phyloP scores from a whole-genome alignment of 2,888 invertebrate genomes.

The Furcula furcula region DNA sequence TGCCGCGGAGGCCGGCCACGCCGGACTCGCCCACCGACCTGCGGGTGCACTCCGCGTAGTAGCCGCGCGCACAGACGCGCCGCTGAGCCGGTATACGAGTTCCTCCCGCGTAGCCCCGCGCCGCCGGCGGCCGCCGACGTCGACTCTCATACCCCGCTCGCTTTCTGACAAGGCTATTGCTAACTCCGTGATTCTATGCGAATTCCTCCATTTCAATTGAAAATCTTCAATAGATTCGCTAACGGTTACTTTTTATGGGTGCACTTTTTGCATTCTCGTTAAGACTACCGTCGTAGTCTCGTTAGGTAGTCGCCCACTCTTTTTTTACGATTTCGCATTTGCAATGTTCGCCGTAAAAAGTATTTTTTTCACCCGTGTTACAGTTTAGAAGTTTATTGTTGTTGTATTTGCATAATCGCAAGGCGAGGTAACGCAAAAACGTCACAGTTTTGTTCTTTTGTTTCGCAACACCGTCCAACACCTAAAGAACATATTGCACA shows the following conservation, averaged over 20 bases:
- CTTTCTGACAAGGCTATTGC: conserved; percentile 23
- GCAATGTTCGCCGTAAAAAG: conserved; percentile 63
- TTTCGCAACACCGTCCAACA: conserved; percentile 61
- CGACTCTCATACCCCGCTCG: conserved; percentile 26
- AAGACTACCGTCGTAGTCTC: conserved; percentile 55
- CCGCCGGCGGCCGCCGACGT: conserved; percentile 39
- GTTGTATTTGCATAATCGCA: conserved; percentile 77
- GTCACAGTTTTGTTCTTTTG: conserved; percentile 64
- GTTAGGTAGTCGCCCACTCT: conserved; percentile 65
- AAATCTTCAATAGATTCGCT: conserved; percentile 35
- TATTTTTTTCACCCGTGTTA: conserved; percentile 62
- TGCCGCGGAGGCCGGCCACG: conserved; percentile 80
- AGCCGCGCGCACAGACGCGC: conserved; percentile 51
- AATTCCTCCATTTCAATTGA: conserved; percentile 17
- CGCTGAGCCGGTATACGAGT: conserved; percentile 88
- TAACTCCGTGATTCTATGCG: conserved; percentile 26
- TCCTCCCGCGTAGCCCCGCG: conserved; percentile 83
- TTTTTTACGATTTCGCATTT: conserved; percentile 60
- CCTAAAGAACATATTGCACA: conserved; percentile 61
- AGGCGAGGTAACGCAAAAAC: conserved; percentile 71
- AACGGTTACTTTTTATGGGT: conserved; percentile 39
- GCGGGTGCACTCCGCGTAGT: conserved; percentile 76
- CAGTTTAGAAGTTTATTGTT: conserved; percentile 73
- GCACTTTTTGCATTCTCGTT: conserved; percentile 48
- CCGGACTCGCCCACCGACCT: conserved; percentile 77